Percentiles rank a stretch among this genome's conserved stretches.
Evolutionary conservation across 2,888 invertebrate genomes (phyloP).

Genomic region (Acronicta psi): DNA sequence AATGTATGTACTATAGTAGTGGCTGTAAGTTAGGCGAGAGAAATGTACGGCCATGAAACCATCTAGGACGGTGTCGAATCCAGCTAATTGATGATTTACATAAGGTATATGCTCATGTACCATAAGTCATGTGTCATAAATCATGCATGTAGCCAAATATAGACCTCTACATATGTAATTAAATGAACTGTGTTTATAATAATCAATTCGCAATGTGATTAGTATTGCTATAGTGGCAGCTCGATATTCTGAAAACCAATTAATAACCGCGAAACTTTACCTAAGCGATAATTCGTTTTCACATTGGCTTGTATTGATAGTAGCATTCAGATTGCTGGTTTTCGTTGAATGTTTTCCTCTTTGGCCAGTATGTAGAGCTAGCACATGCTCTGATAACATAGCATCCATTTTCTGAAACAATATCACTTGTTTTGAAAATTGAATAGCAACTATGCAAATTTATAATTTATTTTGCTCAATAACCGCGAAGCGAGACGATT

Average conservation of each 20-base stretch:
- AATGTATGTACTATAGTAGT: no score
- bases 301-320: constrained; percentile 72
- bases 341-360: constrained; percentile 63
- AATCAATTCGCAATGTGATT: constrained; percentile 29
- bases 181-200: constrained; percentile 1
- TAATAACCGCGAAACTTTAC: constrained; percentile 52
- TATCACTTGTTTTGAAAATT: no score
- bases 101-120: neutral
- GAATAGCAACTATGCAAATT: no score
- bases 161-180: neutral
- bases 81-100: no score
- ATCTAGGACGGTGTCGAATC: no score
- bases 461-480: no score
- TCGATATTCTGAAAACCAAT: constrained; percentile 16
- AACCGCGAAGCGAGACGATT: no score
- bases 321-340: constrained; percentile 61
- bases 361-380: constrained; percentile 92
- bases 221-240: neutral
- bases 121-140: neutral
- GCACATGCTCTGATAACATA: constrained; percentile 94
- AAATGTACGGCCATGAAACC: no score
- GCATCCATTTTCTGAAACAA: constrained; percentile 91
- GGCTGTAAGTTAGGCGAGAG: no score
- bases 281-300: constrained; percentile 73
- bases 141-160: neutral